phyloP scores from a whole-genome alignment of 2,888 invertebrate species.

The Agonum fuliginosum region DNA sequence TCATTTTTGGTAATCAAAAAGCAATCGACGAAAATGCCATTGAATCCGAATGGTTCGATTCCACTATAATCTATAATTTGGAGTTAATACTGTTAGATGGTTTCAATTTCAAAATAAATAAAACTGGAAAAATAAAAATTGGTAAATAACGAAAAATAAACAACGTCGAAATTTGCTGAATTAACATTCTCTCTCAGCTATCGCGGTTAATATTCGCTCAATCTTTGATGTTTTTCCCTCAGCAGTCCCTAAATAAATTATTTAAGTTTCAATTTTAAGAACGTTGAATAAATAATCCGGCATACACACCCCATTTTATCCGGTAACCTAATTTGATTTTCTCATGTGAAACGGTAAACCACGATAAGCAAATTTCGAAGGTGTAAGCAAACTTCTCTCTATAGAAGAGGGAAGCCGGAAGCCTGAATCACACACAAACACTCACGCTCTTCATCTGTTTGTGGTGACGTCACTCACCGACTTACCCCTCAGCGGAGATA shows the following conservation, averaged over 20 bases:
- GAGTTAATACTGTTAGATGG: no score
- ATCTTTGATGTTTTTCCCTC: background rate
- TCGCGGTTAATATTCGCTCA: no score
- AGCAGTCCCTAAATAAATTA: background rate
- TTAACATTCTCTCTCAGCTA: no score
- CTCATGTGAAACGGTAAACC: slow-evolving; percentile 27
- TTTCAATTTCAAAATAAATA: no score
- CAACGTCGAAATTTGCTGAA: no score
- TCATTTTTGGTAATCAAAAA: no score
- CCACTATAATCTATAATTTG: no score
- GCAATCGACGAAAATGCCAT: no score
- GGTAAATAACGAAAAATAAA: no score
- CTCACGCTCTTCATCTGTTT: background rate
- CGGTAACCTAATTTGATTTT: slow-evolving; percentile 34
- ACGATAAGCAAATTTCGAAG: slow-evolving; percentile 30
- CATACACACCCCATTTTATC: slow-evolving; percentile 9
- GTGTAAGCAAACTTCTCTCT: slow-evolving; percentile 10
- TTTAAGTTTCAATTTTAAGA: background rate
- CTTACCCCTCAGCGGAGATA: background rate
- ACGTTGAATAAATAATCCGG: slow-evolving; percentile 17
- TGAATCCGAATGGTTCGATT: no score
- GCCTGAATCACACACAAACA: no score
- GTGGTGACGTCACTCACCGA: background rate
- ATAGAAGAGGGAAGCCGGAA: background rate
- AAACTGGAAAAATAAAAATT: no score